A percentile compares a stretch with the other conserved stretches of the same genome.
Evolutionary conservation across 2,797 vertebrate genomes (phyloP).

Genomic region (Hyperoplus immaculatus): DNA sequence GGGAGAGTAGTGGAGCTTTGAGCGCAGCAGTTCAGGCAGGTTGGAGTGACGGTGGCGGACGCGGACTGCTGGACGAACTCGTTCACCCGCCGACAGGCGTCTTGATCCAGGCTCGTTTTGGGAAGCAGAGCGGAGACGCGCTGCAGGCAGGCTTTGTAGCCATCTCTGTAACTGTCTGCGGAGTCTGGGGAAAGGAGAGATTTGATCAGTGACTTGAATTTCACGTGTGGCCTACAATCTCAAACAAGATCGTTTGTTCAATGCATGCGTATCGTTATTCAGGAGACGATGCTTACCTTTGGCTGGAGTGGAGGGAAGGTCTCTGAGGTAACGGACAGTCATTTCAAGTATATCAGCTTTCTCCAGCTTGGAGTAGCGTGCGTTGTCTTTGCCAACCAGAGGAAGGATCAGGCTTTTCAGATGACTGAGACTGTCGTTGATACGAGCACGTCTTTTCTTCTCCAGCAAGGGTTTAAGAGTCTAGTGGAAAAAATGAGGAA

Average conservation of each 20-base stretch:
- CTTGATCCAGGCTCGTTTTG: constrained; percentile 78
- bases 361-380: constrained; percentile 90
- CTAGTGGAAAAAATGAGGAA: constrained; percentile 61
- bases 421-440: constrained; percentile 90
- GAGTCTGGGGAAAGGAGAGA: constrained; percentile 56
- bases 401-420: constrained; percentile 90
- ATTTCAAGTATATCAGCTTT: constrained; percentile 94
- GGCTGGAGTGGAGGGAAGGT: constrained; percentile 76
- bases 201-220: constrained; percentile 39
- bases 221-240: rapidly evolving
- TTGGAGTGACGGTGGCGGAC: constrained; percentile 49
- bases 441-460: constrained; percentile 89
- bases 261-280: neutral
- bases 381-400: constrained; percentile 88
- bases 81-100: constrained; percentile 78
- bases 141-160: constrained; percentile 88
- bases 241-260: neutral
- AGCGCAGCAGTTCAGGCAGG: constrained; percentile 79
- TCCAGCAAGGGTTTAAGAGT: constrained; percentile 89
- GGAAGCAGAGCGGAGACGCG: constrained; percentile 85
- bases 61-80: constrained; percentile 82
- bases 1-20: constrained; percentile 63
- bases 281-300: constrained; percentile 77
- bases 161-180: constrained; percentile 86
- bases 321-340: constrained; percentile 91